Evolutionary conservation across 2,113 vertebrate species (phyloP).

Genomic region (Anhinga anhinga): DNA sequence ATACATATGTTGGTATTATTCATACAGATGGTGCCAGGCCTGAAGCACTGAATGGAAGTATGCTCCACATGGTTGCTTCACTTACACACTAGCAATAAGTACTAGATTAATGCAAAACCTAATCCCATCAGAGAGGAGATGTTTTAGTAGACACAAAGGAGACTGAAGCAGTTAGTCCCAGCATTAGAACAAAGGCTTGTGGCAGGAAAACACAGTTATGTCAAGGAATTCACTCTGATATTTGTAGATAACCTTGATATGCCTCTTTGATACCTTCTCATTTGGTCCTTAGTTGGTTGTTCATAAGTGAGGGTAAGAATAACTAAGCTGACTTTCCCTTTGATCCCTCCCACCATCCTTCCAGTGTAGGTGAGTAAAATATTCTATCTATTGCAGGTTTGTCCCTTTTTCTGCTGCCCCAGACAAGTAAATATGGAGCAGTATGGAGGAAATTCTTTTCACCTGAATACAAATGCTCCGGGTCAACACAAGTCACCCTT

Average conservation of each 20-base stretch:
- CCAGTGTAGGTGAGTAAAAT: not conserved
- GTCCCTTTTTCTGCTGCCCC: not conserved
- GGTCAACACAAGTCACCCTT: not conserved
- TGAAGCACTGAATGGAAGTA: not conserved
- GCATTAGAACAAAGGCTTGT: not conserved
- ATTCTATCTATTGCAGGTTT: not conserved
- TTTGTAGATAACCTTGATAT: not conserved
- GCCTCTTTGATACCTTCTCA: not conserved
- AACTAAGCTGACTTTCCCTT: not conserved
- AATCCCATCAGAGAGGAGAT: not conserved
- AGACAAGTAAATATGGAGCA: not conserved
- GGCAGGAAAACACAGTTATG: not conserved
- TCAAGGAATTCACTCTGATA: not conserved
- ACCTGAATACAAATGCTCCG: not conserved
- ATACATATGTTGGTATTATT: not conserved
- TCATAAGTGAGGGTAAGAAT: not conserved
- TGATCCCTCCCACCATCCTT: not conserved
- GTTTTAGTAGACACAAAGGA: not conserved
- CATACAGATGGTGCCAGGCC: not conserved
- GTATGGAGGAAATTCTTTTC: not conserved
- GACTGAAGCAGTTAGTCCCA: not conserved
- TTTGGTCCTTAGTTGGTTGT: not conserved
- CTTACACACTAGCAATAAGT: not conserved
- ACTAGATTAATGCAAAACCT: not conserved
- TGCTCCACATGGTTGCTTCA: not conserved